These are phyloP conservation scores for Scaptomyza caliginosa DNA, from an alignment of 2,888 invertebrate genomes.

Conservation along the genomic window DNA sequence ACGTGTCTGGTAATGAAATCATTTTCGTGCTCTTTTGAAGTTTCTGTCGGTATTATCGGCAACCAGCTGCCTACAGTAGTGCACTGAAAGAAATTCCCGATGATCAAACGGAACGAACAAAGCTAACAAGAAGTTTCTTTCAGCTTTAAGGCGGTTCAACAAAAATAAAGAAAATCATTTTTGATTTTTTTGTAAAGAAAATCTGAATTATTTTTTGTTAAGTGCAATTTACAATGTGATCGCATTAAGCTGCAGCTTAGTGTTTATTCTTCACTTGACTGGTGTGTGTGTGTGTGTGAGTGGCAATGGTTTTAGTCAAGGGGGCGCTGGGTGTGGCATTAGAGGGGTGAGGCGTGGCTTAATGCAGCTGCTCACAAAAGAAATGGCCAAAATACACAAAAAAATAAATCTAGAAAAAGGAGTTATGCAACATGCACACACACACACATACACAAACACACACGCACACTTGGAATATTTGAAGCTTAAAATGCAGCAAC, in stretches of 20 bases:
- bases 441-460: too few relatives aligned
- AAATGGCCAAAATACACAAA: slow-evolving; percentile 27
- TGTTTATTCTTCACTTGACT: slow-evolving; percentile 56
- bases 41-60: slow-evolving; percentile 70
- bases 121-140: too few relatives aligned
- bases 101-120: too few relatives aligned
- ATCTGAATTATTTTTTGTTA: too few relatives aligned
- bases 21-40: slow-evolving; percentile 78
- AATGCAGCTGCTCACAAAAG: slow-evolving; percentile 19
- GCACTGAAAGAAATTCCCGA: slow-evolving; percentile 32
- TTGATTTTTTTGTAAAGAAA: too few relatives aligned
- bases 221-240: slow-evolving; percentile 40
- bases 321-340: neutral
- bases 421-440: slow-evolving; percentile 8
- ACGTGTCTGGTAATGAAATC: slow-evolving; percentile 79
- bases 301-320: too few relatives aligned
- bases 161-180: too few relatives aligned
- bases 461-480: slow-evolving; percentile 12
- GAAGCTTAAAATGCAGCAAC: slow-evolving; percentile 47
- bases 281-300: neutral
- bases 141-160: too few relatives aligned
- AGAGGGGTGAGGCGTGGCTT: neutral
- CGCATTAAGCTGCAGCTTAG: slow-evolving; percentile 55
- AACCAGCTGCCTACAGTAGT: slow-evolving; percentile 32
- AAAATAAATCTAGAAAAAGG: neutral